phyloP scores from a whole-genome alignment of 2,113 vertebrate genomes.

The Equus przewalskii region DNA sequence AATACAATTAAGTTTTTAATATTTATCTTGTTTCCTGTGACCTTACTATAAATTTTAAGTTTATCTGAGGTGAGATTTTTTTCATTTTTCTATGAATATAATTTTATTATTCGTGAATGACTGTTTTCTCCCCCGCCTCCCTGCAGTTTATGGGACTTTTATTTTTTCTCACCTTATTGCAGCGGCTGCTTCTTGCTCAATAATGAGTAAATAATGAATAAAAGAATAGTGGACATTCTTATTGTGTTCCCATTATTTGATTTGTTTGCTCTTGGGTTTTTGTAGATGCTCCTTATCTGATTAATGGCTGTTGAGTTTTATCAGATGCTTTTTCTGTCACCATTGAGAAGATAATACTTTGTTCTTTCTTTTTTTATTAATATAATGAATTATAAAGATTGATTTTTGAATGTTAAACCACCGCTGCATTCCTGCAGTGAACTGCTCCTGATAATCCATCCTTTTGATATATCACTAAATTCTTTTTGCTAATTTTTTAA shows the following conservation, averaged over 20 bases:
- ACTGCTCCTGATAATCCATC: neutral
- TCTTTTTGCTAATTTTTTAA: neutral
- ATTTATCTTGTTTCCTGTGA: neutral
- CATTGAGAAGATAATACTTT: neutral
- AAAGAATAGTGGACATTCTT: neutral
- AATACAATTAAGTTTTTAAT: neutral
- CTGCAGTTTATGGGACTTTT: neutral
- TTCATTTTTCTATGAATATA: neutral
- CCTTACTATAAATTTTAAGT: neutral
- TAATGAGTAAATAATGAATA: neutral
- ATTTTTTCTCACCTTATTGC: neutral
- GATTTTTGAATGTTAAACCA: neutral
- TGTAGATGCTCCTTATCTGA: neutral
- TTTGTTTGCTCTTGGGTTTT: neutral
- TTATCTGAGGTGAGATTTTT: neutral
- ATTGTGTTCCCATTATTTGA: neutral
- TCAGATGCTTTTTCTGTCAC: neutral
- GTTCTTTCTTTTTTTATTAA: neutral
- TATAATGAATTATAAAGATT: neutral
- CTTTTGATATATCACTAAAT: neutral
- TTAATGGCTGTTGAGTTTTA: neutral
- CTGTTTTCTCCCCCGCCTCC: neutral
- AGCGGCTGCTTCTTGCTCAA: neutral
- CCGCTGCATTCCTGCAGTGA: neutral
- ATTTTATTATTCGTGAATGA: conserved; percentile 10